phyloP scores from a whole-genome alignment of 2,888 invertebrate genomes.

The Epirrita christyi region DNA sequence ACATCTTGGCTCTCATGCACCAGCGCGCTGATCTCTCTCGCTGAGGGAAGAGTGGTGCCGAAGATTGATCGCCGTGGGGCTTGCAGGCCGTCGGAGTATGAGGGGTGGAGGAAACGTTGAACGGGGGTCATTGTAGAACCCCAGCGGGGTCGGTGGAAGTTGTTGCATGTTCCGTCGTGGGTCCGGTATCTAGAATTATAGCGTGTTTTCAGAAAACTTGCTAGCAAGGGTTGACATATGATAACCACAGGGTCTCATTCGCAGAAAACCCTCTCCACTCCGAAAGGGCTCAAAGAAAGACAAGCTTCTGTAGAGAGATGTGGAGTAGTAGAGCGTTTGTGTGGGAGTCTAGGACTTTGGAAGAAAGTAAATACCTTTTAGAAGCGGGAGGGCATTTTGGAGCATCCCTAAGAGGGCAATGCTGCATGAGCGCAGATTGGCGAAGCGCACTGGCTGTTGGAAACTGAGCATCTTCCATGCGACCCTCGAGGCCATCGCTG shows the following conservation, averaged over 20 bases:
- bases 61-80: constrained; percentile 84
- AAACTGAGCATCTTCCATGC: constrained; percentile 67
- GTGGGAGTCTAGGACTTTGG: no score
- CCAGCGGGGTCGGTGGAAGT: constrained; percentile 89
- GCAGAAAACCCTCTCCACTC: no score
- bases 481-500: constrained; percentile 74
- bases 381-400: constrained; percentile 89
- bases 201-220: neutral
- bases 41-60: constrained; percentile 88
- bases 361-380: constrained; percentile 67
- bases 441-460: constrained; percentile 70
- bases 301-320: neutral
- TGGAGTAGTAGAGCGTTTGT: neutral
- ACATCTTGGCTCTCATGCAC: constrained; percentile 86
- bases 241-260: no score
- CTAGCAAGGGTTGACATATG: neutral
- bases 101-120: constrained; percentile 91
- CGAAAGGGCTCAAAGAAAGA: neutral
- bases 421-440: constrained; percentile 81
- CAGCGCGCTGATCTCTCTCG: constrained; percentile 89
- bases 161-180: constrained; percentile 96
- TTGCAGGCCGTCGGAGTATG: constrained; percentile 91
- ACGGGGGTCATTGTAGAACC: constrained; percentile 93
- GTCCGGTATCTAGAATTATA: constrained; percentile 88
- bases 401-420: constrained; percentile 88